phyloP scores from a whole-genome alignment of 2,888 invertebrate genomes.

The Tetropium fuscum region DNA sequence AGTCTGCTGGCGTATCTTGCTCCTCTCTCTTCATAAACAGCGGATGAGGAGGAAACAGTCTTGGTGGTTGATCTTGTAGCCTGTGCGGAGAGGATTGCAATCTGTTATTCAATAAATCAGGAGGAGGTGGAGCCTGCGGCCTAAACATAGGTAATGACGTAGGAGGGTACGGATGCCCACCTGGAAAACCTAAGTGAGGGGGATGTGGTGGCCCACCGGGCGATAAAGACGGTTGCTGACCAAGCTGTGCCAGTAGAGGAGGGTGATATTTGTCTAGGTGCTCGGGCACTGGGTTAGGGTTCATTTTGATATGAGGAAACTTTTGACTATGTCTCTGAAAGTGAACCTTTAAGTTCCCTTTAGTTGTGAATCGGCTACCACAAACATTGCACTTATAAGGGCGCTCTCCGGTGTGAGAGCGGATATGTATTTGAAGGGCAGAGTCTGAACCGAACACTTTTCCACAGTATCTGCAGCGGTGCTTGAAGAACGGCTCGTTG shows the following conservation, averaged over 20 bases:
- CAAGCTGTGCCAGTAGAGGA: constrained; percentile 83
- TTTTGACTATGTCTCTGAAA: constrained; percentile 96
- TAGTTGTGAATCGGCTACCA: constrained; percentile 98
- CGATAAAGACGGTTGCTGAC: constrained; percentile 72
- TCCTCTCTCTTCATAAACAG: constrained; percentile 77
- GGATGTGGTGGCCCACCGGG: constrained; percentile 78
- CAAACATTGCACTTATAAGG: constrained; percentile 99
- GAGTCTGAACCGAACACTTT: constrained; percentile 97
- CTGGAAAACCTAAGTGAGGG: constrained; percentile 73
- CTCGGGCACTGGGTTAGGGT: constrained; percentile 96
- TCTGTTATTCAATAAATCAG: constrained; percentile 74
- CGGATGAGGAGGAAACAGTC: constrained; percentile 77
- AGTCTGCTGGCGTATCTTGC: constrained; percentile 82
- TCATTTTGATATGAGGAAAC: constrained; percentile 97
- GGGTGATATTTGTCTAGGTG: constrained; percentile 96
- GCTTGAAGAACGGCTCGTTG: constrained; percentile 93
- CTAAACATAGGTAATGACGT: constrained; percentile 73
- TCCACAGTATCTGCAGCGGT: constrained; percentile 94
- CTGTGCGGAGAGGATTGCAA: constrained; percentile 71
- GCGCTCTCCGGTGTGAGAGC: constrained; percentile 97
- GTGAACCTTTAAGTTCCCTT: constrained; percentile 99
- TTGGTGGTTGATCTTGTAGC: constrained; percentile 67
- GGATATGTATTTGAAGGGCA: constrained; percentile 96
- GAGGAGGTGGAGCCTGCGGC: constrained; percentile 69
- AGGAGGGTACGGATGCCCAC: constrained; percentile 72